Evolutionary conservation across 2,797 vertebrate species (phyloP).

Genomic region (Hemitrygon akajei): DNA sequence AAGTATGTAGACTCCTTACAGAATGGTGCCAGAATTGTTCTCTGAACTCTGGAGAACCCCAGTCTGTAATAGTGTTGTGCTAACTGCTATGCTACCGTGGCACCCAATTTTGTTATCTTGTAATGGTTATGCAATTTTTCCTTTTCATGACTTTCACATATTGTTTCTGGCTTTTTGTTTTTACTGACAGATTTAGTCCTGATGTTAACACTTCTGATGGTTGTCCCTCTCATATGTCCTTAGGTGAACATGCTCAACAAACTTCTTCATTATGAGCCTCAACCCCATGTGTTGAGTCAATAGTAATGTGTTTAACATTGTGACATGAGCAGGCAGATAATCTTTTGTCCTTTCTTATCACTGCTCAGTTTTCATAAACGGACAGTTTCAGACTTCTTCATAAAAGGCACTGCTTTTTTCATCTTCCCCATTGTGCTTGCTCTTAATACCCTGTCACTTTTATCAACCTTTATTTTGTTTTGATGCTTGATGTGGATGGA

Average conservation of each 20-base stretch:
- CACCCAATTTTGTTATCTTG: too few relatives aligned
- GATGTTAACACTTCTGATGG: neutral
- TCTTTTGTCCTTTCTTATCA: neutral
- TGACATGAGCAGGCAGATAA: neutral
- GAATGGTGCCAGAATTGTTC: too few relatives aligned
- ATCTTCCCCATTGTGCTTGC: neutral
- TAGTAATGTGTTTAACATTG: neutral
- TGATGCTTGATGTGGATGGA: neutral
- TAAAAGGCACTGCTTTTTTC: neutral
- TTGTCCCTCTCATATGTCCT: neutral
- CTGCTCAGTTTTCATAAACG: neutral
- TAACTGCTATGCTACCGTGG: too few relatives aligned
- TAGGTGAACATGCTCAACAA: neutral
- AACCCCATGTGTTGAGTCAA: neutral
- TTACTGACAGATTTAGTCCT: neutral
- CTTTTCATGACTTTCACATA: neutral
- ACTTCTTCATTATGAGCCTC: neutral
- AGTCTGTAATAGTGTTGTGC: too few relatives aligned
- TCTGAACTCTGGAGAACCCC: too few relatives aligned
- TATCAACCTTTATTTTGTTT: neutral
- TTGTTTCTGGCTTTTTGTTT: neutral
- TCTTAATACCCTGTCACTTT: neutral
- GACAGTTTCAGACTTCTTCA: neutral
- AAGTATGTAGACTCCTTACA: too few relatives aligned
- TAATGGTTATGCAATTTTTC: neutral